Base-by-base conservation (phyloP, 1,140 invertebrate genomes). In the Pseudomyrmex concolor region DNA sequence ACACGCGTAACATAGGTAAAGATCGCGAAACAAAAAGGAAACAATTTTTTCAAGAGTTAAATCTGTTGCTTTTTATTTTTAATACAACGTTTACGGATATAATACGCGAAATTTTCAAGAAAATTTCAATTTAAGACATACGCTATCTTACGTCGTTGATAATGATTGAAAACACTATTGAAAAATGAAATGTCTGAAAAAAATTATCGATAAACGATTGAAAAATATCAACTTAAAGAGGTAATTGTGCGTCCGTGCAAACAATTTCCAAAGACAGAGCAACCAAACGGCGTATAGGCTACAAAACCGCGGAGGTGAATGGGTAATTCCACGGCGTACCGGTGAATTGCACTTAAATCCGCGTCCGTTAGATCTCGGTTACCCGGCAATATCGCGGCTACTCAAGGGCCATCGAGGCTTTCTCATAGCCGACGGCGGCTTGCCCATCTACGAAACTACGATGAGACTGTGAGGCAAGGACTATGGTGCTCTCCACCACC, bases 341-440 rank as follows among this genome's bases (percentile, higher is more conserved):
- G 84, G 88, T 93, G 92, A 90, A 93, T 94, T 94, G 92, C 93
- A 94, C 93, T 94, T 91, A 94, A 94, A 91, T 92, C 91, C 87
- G 89, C 86, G 83, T 84, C 77, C 85, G 85, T 85, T 83, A 78
- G 89, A 64, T 87, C 85, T 87, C 86, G 88, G 89, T 88, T 88
- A 88, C 87, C 89, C 86, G 88, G 94, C 93, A 94, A 94, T 94
- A 94, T 94, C 92, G 91, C 87, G 91, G 89, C 91, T 91, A 93
- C 92, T 94, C 93, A 92, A 94, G 94, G 91, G 92, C 84, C 92
- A 94, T 94, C 90, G 92, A 94, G 84, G 83, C 84, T 92, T 80
- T 92, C 92, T 92, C 91, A 91, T 93, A 91, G 90, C 89, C 89
- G 55, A 84, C 89, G 83, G 72, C 68, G 84, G 86, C 89, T 89